Evolutionary conservation across 2,888 invertebrate species (phyloP).

Genomic region (Microplitis manilae): DNA sequence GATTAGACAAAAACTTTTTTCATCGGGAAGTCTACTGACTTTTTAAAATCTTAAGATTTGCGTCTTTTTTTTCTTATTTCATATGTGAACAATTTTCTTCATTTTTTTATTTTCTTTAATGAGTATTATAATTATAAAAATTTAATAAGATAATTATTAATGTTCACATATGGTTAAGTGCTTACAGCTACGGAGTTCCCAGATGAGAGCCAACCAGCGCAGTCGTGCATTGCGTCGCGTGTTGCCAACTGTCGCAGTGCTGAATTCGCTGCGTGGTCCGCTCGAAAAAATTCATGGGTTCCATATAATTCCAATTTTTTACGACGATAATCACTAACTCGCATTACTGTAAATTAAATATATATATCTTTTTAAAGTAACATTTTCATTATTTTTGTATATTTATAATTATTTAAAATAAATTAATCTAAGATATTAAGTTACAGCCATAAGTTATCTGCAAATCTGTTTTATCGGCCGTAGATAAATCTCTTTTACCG

Average conservation of each 20-base stretch:
- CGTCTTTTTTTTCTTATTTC: constrained; percentile 21
- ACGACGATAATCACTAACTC: constrained; percentile 92
- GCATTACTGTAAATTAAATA: constrained; percentile 81
- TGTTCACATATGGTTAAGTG: constrained; percentile 48
- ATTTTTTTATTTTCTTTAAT: too few relatives aligned
- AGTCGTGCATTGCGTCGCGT: constrained; percentile 88
- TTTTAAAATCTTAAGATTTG: constrained; percentile 11
- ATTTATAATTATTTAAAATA: background rate
- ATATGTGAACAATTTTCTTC: constrained; percentile 1
- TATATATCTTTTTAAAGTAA: constrained; percentile 8
- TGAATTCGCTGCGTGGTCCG: constrained; percentile 87
- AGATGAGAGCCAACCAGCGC: constrained; percentile 84
- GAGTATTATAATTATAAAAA: too few relatives aligned
- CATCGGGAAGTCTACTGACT: background rate
- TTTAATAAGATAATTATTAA: too few relatives aligned
- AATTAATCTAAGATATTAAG: too few relatives aligned
- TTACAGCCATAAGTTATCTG: too few relatives aligned
- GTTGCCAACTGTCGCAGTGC: constrained; percentile 88
- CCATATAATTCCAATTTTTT: constrained; percentile 86
- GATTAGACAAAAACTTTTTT: too few relatives aligned
- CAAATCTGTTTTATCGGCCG: too few relatives aligned
- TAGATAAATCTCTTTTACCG: too few relatives aligned
- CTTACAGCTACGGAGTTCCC: constrained; percentile 87
- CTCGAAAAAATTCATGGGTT: constrained; percentile 90
- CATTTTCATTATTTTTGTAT: background rate